Evolutionary conservation across 2,797 vertebrate genomes (phyloP).

Genomic region (Choloepus didactylus): DNA sequence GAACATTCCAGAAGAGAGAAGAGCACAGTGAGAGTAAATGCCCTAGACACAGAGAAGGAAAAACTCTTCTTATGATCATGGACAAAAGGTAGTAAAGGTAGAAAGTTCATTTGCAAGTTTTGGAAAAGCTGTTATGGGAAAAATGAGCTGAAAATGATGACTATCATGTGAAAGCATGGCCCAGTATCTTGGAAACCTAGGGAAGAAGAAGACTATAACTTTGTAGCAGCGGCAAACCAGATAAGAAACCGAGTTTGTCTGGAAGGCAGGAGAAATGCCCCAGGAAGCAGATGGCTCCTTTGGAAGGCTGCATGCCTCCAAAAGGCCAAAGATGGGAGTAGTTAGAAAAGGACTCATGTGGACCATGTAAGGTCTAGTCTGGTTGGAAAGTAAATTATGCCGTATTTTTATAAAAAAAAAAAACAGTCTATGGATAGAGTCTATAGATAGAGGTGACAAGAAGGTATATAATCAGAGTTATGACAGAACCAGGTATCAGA

Average conservation of each 20-base stretch:
- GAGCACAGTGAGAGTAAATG: background rate
- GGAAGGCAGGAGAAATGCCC: background rate
- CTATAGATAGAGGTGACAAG: background rate
- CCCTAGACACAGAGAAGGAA: background rate
- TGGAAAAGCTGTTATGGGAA: background rate
- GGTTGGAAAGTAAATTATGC: background rate
- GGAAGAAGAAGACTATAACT: background rate
- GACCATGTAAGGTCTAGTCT: background rate
- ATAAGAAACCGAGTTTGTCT: background rate
- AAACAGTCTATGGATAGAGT: background rate
- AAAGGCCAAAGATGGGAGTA: background rate
- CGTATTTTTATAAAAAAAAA: background rate
- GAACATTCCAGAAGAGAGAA: background rate
- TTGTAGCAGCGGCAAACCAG: background rate
- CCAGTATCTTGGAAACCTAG: background rate
- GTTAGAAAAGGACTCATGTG: background rate
- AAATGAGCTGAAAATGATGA: background rate
- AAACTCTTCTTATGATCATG: background rate
- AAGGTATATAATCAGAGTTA: background rate
- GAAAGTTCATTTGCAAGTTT: background rate
- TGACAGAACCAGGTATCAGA: background rate
- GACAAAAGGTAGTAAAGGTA: background rate
- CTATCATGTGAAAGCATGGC: accelerated
- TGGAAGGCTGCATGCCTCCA: background rate
- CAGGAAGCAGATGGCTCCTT: background rate